Percentiles rank a stretch among this genome's conserved stretches.
Conservation (phyloP, 2,888 invertebrate genomes). For the Philopedon plagiatum region DNA sequence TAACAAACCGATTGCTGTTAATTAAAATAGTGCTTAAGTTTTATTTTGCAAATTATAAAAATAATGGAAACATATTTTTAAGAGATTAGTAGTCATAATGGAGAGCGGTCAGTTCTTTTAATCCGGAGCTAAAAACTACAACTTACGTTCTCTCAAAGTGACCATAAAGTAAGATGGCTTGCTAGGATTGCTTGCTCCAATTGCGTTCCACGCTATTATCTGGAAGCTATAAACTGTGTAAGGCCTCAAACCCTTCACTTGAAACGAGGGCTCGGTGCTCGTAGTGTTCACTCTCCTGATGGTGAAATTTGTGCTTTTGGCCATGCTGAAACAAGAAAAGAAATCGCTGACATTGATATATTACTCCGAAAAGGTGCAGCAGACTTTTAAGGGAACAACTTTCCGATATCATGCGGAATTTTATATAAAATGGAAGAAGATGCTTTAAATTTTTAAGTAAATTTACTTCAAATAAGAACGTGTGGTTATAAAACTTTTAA, state of each 20-base stretch:
- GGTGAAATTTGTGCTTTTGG: constrained; percentile 49
- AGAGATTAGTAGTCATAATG: not conserved
- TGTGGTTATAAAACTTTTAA: constrained; percentile 5
- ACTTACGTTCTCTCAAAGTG: constrained; percentile 81
- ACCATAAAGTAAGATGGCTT: constrained; percentile 82
- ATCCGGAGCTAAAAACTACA: constrained; percentile 7
- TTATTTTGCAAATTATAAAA: too few relatives aligned
- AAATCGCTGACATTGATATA: constrained; percentile 48
- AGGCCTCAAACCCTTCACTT: constrained; percentile 78
- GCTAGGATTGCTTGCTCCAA: constrained; percentile 79
- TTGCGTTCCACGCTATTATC: constrained; percentile 79
- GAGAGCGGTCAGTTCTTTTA: not conserved
- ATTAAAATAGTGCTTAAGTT: too few relatives aligned
- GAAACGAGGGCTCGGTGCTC: constrained; percentile 76
- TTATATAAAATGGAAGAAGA: constrained; percentile 34
- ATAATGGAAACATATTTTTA: too few relatives aligned
- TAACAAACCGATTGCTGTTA: too few relatives aligned
- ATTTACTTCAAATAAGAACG: constrained; percentile 17
- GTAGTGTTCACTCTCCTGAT: constrained; percentile 60
- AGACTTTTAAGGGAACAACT: constrained; percentile 28
- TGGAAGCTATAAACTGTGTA: constrained; percentile 85
- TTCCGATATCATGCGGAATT: constrained; percentile 36
- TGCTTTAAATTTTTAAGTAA: constrained; percentile 7
- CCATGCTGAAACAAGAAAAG: constrained; percentile 51
- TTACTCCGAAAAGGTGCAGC: constrained; percentile 32